A percentile compares a stretch with the other conserved stretches of the same genome.
phyloP scores from a whole-genome alignment of 2,113 vertebrate species.

The Tyrannus savana region DNA sequence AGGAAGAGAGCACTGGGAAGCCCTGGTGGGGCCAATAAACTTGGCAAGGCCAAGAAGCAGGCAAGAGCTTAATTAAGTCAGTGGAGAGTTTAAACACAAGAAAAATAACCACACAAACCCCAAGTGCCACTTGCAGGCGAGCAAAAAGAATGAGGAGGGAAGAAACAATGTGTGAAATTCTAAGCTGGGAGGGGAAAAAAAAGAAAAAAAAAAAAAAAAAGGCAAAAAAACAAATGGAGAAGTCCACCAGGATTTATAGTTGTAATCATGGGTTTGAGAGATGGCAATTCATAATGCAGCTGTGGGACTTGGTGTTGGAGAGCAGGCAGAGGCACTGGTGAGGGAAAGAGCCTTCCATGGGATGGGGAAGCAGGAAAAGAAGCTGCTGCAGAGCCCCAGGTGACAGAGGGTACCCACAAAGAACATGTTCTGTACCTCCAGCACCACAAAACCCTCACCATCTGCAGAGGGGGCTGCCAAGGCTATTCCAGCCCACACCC shows the following conservation, averaged over 20 bases:
- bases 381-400: neutral
- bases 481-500: neutral
- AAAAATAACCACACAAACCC: conserved; percentile 48
- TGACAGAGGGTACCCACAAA: accelerated
- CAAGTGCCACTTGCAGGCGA: conserved; percentile 3
- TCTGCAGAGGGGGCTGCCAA: neutral
- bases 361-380: neutral
- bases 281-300: neutral
- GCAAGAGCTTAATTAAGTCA: conserved; percentile 63
- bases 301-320: neutral
- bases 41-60: conserved; percentile 14
- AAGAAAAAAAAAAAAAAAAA: neutral
- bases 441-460: neutral
- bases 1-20: conserved; percentile 15
- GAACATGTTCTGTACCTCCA: neutral
- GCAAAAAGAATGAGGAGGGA: neutral
- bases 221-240: neutral
- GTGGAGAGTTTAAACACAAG: conserved; percentile 35
- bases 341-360: neutral
- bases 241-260: neutral
- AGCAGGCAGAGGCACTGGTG: neutral
- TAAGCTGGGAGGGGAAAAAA: neutral
- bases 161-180: conserved; percentile 24
- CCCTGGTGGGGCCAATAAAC: conserved; percentile 8
- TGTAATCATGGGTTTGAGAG: neutral